These are phyloP conservation scores for Dasypogon diadema DNA, from an alignment of 2,888 invertebrate species.

Conservation along the genomic window DNA sequence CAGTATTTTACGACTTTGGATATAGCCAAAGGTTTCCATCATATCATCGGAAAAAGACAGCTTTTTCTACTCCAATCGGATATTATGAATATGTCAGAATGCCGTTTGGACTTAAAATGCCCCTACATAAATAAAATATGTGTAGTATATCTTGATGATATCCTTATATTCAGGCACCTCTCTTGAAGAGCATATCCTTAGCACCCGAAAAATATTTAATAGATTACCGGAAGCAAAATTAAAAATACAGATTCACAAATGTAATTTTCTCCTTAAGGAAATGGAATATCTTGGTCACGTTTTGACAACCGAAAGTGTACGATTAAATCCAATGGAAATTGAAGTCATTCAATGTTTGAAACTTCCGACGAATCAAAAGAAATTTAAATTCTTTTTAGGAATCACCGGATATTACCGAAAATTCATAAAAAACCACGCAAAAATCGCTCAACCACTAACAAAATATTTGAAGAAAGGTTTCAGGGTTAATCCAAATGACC, in stretches of 20 bases:
- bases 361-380: conserved; percentile 23
- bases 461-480: conserved; percentile 26
- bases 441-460: conserved; percentile 8
- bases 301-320: conserved; percentile 51
- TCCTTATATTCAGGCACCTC: conserved; percentile 55
- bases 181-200: conserved; percentile 49
- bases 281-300: conserved; percentile 54
- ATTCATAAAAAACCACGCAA: not conserved
- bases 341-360: conserved; percentile 27
- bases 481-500: conserved; percentile 9
- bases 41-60: no score
- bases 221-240: conserved; percentile 47
- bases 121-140: not conserved
- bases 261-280: conserved; percentile 50
- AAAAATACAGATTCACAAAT: conserved; percentile 55
- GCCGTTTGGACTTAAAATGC: no score
- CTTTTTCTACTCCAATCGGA: no score
- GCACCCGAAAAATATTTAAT: conserved; percentile 49
- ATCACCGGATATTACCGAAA: conserved; percentile 17
- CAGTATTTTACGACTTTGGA: no score
- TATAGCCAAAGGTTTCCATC: no score
- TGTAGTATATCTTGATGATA: conserved; percentile 49
- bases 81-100: no score
- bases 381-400: conserved; percentile 7
- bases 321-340: conserved; percentile 52